phyloP scores from a whole-genome alignment of 2,113 vertebrate genomes.

The Sebastes schlegelii region DNA sequence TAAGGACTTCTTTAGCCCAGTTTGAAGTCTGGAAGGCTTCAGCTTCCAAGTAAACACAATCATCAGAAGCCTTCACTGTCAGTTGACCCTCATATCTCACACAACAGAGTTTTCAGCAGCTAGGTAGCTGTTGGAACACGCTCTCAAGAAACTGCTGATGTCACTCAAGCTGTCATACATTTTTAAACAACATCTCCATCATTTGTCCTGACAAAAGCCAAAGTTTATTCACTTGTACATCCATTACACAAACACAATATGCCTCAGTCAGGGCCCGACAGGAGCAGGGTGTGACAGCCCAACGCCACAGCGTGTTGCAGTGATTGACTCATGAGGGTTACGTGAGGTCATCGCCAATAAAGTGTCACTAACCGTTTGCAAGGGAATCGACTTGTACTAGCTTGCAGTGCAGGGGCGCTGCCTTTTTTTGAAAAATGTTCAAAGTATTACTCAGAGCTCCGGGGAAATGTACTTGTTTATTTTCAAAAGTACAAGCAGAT shows the following conservation, averaged over 20 bases:
- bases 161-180: constrained; percentile 49
- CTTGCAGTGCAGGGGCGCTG: constrained; percentile 51
- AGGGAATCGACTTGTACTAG: constrained; percentile 45
- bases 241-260: constrained; percentile 28
- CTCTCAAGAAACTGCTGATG: constrained; percentile 44
- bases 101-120: constrained; percentile 10
- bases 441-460: constrained; percentile 37
- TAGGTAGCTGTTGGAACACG: constrained; percentile 51
- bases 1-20: constrained; percentile 6
- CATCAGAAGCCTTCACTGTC: constrained; percentile 7
- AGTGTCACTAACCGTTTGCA: constrained; percentile 54
- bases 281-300: constrained; percentile 56
- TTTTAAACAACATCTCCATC: constrained; percentile 40
- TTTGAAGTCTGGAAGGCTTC: constrained; percentile 28
- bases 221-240: constrained; percentile 19
- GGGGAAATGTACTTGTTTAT: constrained; percentile 23
- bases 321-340: constrained; percentile 58
- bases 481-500: constrained; percentile 5
- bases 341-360: constrained; percentile 50
- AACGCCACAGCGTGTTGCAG: constrained; percentile 2
- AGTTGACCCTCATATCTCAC: constrained; percentile 19
- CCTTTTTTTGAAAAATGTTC: constrained; percentile 35
- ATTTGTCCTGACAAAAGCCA: constrained; percentile 28
- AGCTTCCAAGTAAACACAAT: constrained; percentile 13
- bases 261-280: constrained; percentile 34